phyloP scores from a whole-genome alignment of 2,113 vertebrate species.

The Oncorhynchus tshawytscha region DNA sequence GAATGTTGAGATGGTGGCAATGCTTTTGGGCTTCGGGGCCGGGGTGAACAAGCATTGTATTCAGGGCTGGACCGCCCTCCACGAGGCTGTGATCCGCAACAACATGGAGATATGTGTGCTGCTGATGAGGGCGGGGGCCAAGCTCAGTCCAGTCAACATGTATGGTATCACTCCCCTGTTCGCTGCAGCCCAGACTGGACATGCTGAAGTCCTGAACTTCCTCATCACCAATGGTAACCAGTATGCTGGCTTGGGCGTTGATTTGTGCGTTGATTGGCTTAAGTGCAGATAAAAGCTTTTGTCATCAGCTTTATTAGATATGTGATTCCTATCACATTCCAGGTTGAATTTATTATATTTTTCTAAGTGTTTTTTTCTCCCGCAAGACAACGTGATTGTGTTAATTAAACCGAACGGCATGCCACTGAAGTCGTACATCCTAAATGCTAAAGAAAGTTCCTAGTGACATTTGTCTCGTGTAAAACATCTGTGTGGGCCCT shows the following conservation, averaged over 20 bases:
- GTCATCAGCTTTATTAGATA: background rate
- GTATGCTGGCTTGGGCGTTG: background rate
- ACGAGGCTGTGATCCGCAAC: conserved; percentile 55
- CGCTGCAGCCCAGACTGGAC: conserved; percentile 83
- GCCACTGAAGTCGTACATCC: background rate
- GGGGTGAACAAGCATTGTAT: conserved; percentile 82
- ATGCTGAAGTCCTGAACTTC: conserved; percentile 77
- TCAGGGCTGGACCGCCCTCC: conserved; percentile 83
- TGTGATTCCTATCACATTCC: background rate
- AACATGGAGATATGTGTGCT: conserved; percentile 81
- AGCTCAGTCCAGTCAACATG: conserved; percentile 76
- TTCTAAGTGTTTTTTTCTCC: background rate
- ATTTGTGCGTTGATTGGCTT: background rate
- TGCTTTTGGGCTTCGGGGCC: conserved; percentile 73
- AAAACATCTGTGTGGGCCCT: background rate
- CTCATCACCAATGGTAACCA: conserved; percentile 65
- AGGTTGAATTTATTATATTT: background rate
- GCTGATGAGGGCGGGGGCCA: conserved; percentile 79
- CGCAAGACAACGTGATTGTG: background rate
- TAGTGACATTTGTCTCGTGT: background rate
- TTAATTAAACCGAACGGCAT: background rate
- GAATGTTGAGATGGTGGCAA: conserved; percentile 73
- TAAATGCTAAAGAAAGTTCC: background rate
- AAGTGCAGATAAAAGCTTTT: background rate
- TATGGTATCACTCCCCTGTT: conserved; percentile 85